phyloP scores from a whole-genome alignment of 2,888 invertebrate genomes.

The Fragum fragum region DNA sequence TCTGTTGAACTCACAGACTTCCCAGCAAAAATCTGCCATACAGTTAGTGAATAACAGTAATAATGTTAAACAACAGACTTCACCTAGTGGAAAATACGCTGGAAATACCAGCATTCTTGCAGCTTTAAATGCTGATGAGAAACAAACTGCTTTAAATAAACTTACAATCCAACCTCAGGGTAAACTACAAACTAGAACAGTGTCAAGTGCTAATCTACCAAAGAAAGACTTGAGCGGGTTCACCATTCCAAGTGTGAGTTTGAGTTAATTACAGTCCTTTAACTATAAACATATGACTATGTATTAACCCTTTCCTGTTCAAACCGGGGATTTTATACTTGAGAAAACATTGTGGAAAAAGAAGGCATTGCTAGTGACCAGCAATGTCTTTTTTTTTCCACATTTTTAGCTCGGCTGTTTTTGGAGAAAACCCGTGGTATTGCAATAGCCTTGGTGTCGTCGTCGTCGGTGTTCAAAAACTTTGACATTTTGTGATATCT shows the following conservation, averaged over 20 bases:
- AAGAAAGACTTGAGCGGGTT: slow-evolving; percentile 72
- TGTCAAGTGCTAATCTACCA: slow-evolving; percentile 23
- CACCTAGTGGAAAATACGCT: not conserved
- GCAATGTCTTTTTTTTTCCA: too few species aligned
- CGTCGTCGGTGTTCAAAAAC: too few species aligned
- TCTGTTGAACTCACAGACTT: slow-evolving; percentile 16
- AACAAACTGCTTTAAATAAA: slow-evolving; percentile 39
- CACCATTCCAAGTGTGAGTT: slow-evolving; percentile 71
- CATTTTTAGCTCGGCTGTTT: too few species aligned
- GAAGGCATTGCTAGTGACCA: too few species aligned
- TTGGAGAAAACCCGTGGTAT: too few species aligned
- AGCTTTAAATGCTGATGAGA: slow-evolving; percentile 53
- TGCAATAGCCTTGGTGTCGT: too few species aligned
- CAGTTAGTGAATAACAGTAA: slow-evolving; percentile 5
- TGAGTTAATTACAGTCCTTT: too few species aligned
- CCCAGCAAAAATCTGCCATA: not conserved
- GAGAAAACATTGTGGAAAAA: too few species aligned
- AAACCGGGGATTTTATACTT: too few species aligned
- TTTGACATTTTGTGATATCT: too few species aligned
- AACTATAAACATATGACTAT: too few species aligned
- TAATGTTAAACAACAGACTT: slow-evolving; percentile 5
- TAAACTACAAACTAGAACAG: not conserved
- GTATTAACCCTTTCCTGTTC: too few species aligned
- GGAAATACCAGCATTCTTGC: slow-evolving; percentile 55
- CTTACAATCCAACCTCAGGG: slow-evolving; percentile 3